Evolutionary conservation across 1,140 invertebrate genomes (phyloP).

Genomic region (Anoplophora glabripennis): DNA sequence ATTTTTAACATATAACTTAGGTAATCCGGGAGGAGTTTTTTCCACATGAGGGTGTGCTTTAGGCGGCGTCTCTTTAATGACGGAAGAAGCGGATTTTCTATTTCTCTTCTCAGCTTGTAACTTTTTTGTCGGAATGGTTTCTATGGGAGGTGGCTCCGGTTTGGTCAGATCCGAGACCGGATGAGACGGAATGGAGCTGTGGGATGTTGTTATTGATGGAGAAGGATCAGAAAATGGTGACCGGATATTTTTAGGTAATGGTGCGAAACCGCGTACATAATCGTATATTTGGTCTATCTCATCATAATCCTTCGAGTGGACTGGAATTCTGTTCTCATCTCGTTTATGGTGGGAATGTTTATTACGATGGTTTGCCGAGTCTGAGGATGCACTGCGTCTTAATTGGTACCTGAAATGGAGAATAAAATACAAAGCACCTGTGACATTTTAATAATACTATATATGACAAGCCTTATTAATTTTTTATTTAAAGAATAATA

Average conservation of each 20-base stretch:
- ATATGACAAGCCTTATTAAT: too few species aligned
- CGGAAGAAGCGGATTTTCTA: conserved; percentile 53
- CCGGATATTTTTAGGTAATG: conserved; percentile 77
- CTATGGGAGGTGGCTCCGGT: conserved; percentile 85
- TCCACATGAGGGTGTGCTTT: conserved; percentile 46
- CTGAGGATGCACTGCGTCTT: conserved; percentile 67
- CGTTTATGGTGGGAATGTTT: conserved; percentile 49
- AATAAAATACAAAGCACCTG: too few species aligned
- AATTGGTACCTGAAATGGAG: conserved; percentile 1
- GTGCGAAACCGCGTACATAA: conserved; percentile 88
- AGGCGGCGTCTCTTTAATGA: conserved; percentile 49
- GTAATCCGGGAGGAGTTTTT: conserved; percentile 58
- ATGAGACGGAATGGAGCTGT: conserved; percentile 56
- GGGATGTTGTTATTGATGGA: conserved; percentile 49
- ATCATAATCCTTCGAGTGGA: conserved; percentile 81
- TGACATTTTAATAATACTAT: too few species aligned
- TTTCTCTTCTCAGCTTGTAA: conserved; percentile 69
- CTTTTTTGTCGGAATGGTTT: conserved; percentile 85
- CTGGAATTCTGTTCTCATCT: conserved; percentile 54
- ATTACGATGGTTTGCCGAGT: conserved; percentile 59
- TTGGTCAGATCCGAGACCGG: conserved; percentile 59
- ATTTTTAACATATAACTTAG: conserved; percentile 78
- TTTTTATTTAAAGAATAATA: too few species aligned
- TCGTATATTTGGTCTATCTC: conserved; percentile 97
- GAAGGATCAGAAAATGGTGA: conserved; percentile 61